These are phyloP conservation scores for Choloepus didactylus DNA, from an alignment of 2,797 vertebrate species.

Conservation along the genomic window DNA sequence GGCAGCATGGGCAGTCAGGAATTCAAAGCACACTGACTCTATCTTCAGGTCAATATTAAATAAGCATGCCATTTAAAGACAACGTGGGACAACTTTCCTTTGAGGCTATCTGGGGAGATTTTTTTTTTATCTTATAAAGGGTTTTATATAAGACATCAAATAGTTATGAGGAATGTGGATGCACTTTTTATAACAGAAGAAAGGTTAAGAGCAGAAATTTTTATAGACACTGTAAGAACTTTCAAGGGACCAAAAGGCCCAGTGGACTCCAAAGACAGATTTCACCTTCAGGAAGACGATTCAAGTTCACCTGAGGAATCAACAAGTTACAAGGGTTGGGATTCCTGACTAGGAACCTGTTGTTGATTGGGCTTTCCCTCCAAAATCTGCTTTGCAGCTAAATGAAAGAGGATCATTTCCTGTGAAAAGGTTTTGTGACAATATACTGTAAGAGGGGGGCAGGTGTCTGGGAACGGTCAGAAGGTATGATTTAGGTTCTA, in stretches of 20 bases:
- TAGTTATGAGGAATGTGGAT: slow-evolving; percentile 87
- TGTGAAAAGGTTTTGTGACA: slow-evolving; percentile 60
- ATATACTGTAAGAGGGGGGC: neutral
- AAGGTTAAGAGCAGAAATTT: slow-evolving; percentile 90
- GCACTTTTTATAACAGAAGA: slow-evolving; percentile 89
- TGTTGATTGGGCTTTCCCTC: slow-evolving; percentile 67
- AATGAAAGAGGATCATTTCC: slow-evolving; percentile 81
- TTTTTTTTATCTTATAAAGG: slow-evolving; percentile 84
- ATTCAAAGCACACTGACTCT: slow-evolving; percentile 83
- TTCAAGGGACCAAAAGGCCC: slow-evolving; percentile 87
- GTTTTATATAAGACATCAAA: slow-evolving; percentile 90
- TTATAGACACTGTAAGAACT: slow-evolving; percentile 88
- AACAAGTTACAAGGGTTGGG: slow-evolving; percentile 80
- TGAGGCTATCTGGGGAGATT: slow-evolving; percentile 88
- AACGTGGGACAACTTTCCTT: slow-evolving; percentile 86
- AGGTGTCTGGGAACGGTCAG: neutral
- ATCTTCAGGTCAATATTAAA: slow-evolving; percentile 88
- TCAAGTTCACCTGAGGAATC: slow-evolving; percentile 85
- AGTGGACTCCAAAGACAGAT: slow-evolving; percentile 84
- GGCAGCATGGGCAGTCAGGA: slow-evolving; percentile 64
- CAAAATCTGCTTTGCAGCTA: slow-evolving; percentile 78
- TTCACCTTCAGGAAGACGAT: slow-evolving; percentile 88
- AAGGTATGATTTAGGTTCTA: neutral
- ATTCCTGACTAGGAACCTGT: slow-evolving; percentile 73
- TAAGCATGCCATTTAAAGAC: slow-evolving; percentile 87